Conservation (phyloP, 2,888 invertebrate genomes). For the Chrysina gloriosa region DNA sequence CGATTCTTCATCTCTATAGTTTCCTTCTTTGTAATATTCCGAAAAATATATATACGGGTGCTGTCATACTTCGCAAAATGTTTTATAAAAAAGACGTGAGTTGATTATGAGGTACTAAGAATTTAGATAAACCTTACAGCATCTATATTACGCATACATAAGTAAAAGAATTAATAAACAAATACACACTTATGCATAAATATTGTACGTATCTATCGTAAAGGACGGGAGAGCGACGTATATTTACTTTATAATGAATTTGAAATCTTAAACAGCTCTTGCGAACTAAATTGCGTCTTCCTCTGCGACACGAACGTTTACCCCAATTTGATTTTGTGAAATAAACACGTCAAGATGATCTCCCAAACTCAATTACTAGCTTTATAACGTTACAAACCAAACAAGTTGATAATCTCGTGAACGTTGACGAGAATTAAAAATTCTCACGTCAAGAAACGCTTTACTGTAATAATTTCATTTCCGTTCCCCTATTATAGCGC, state of each 20-base stretch:
- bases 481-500: conserved; percentile 10
- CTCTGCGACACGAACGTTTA: not conserved
- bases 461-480: conserved; percentile 16
- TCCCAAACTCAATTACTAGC: conserved; percentile 1
- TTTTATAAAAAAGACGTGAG: no score
- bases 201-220: no score
- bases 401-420: conserved; percentile 19
- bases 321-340: conserved; percentile 11
- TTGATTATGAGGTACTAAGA: no score
- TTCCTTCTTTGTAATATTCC: no score
- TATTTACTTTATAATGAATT: not conserved
- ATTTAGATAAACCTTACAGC: no score
- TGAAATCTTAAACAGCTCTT: not conserved
- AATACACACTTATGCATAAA: no score
- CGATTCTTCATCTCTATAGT: no score
- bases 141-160: no score
- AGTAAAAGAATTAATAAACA: no score
- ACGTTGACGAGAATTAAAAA: conserved; percentile 7
- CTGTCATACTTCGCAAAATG: no score
- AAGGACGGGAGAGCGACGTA: not conserved
- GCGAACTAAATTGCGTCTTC: not conserved
- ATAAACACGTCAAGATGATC: conserved; percentile 12
- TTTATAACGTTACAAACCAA: conserved; percentile 17
- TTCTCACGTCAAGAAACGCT: conserved; percentile 8
- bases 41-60: no score